These are phyloP conservation scores for Characodon lateralis DNA, from an alignment of 2,797 vertebrate genomes.

Conservation along the genomic window DNA sequence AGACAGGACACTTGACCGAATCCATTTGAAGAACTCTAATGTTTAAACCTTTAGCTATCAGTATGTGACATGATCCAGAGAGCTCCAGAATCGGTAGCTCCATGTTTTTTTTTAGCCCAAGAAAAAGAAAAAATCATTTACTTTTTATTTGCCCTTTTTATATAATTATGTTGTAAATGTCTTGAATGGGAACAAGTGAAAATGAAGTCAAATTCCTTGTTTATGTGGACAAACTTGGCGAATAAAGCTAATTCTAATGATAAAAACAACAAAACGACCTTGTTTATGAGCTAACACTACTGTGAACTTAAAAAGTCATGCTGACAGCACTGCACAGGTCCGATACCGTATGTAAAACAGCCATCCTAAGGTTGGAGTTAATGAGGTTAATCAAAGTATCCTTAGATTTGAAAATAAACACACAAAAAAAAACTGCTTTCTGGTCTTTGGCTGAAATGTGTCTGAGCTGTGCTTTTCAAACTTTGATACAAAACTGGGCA, in stretches of 20 bases:
- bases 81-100: neutral
- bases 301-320: neutral
- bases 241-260: no score
- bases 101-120: neutral
- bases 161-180: no score
- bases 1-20: neutral
- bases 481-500: neutral
- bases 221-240: no score
- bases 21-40: neutral
- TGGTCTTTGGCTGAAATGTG: neutral
- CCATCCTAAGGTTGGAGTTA: neutral
- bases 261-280: neutral
- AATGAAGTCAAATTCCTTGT: no score
- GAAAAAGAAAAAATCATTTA: neutral
- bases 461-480: neutral
- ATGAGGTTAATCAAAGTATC: neutral
- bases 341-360: neutral
- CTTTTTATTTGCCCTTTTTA: no score
- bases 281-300: neutral
- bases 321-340: neutral
- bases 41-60: neutral
- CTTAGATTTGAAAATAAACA: slow-evolving; percentile 2
- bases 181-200: no score
- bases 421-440: neutral
- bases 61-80: neutral